phyloP scores from a whole-genome alignment of 1,140 invertebrate genomes.

The Drosophila obscura region DNA sequence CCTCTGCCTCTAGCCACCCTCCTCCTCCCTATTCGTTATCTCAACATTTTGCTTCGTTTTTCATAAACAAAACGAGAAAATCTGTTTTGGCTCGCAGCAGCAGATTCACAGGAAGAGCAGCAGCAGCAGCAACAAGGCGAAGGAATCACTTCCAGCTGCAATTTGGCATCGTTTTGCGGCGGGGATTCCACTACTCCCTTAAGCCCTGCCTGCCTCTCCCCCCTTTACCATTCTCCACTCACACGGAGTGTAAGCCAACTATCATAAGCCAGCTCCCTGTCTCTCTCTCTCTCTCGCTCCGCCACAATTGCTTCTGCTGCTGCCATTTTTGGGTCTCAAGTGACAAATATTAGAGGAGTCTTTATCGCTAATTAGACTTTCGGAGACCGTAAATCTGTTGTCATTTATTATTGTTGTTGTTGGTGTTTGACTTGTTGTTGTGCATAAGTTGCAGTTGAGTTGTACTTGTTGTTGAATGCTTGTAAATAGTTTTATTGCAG shows the following conservation, averaged over 20 bases:
- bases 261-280: conserved; percentile 11
- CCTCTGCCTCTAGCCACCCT: not conserved
- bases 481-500: not conserved
- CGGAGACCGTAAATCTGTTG: conserved; percentile 78
- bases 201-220: not conserved
- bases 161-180: conserved; percentile 75
- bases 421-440: conserved; percentile 15
- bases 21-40: conserved; percentile 1
- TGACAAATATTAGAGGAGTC: conserved; percentile 82
- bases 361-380: conserved; percentile 82
- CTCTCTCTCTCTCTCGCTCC: not conserved
- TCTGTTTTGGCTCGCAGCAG: conserved; percentile 76
- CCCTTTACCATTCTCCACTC: not conserved
- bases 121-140: not conserved
- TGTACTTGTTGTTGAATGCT: conserved; percentile 36
- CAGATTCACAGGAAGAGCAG: conserved; percentile 17
- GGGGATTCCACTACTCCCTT: not conserved
- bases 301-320: conserved; percentile 21
- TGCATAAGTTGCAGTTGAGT: not conserved
- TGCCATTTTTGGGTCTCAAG: conserved; percentile 77
- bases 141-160: conserved; percentile 66
- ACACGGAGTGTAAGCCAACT: conserved; percentile 15
- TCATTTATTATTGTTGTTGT: conserved; percentile 54
- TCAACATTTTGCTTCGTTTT: conserved; percentile 56
- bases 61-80: conserved; percentile 79